Evolutionary conservation across 2,113 vertebrate species (phyloP).

Genomic region (Lota lota): DNA sequence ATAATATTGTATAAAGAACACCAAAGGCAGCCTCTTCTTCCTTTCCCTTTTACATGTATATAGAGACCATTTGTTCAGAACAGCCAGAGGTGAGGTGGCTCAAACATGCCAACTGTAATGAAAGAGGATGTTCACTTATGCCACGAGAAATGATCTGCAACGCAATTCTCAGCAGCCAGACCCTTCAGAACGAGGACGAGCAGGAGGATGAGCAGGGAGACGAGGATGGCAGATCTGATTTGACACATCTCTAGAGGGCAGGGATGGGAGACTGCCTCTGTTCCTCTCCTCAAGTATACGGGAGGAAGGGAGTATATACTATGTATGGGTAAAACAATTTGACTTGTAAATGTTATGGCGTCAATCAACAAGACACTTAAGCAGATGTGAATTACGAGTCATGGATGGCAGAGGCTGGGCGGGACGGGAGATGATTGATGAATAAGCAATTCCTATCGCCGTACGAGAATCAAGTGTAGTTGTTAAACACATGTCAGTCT

Average conservation of each 20-base stretch:
- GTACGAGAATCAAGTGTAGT: slow-evolving; percentile 41
- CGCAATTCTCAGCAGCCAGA: slow-evolving; percentile 54
- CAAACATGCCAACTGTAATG: slow-evolving; percentile 40
- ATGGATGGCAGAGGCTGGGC: slow-evolving; percentile 23
- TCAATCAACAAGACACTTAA: slow-evolving; percentile 44
- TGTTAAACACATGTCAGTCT: slow-evolving; percentile 48
- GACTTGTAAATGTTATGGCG: slow-evolving; percentile 41
- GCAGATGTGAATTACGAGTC: slow-evolving; percentile 57
- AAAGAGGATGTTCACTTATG: slow-evolving; percentile 33
- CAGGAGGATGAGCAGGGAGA: slow-evolving; percentile 69
- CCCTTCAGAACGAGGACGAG: slow-evolving; percentile 75
- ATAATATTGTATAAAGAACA: too few species aligned
- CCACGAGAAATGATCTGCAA: slow-evolving; percentile 25
- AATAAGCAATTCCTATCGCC: slow-evolving; percentile 40
- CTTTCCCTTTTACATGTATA: neutral
- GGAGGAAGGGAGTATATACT: neutral
- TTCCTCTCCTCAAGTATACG: neutral
- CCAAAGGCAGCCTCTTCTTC: too few species aligned
- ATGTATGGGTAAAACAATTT: neutral
- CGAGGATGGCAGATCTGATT: slow-evolving; percentile 69
- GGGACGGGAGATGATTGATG: slow-evolving; percentile 38
- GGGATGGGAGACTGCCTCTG: slow-evolving; percentile 4
- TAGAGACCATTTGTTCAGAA: slow-evolving; percentile 15
- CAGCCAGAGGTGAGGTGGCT: slow-evolving; percentile 32
- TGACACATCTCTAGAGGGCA: slow-evolving; percentile 37